These are phyloP conservation scores for Clivina fossor DNA, from an alignment of 2,888 invertebrate genomes.

Conservation along the genomic window DNA sequence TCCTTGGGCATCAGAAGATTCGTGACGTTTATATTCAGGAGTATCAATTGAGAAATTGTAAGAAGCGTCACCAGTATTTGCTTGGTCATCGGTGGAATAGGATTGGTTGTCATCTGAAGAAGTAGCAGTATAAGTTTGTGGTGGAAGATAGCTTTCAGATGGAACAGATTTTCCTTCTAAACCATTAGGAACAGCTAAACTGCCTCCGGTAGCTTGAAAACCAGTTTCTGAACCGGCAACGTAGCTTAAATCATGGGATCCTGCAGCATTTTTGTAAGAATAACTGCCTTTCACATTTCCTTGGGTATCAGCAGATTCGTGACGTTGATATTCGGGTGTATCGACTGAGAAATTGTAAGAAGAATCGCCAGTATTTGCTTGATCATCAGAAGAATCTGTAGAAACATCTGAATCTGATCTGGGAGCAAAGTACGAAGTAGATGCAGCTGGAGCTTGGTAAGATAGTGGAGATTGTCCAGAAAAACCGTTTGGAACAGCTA, in stretches of 20 bases:
- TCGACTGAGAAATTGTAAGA: slow-evolving; percentile 39
- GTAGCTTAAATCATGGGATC: slow-evolving; percentile 34
- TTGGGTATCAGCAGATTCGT: slow-evolving; percentile 34
- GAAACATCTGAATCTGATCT: slow-evolving; percentile 7
- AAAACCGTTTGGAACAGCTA: slow-evolving; percentile 43
- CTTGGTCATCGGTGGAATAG: slow-evolving; percentile 28
- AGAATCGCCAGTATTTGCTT: slow-evolving; percentile 33
- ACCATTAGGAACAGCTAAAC: slow-evolving; percentile 37
- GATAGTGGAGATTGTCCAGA: slow-evolving; percentile 23
- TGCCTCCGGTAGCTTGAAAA: slow-evolving; percentile 41
- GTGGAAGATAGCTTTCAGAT: slow-evolving; percentile 9
- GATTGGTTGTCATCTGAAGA: not conserved
- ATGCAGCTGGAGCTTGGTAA: too few relatives aligned
- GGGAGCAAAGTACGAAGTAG: slow-evolving; percentile 10
- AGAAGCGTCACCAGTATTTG: slow-evolving; percentile 43
- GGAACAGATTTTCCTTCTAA: slow-evolving; percentile 7
- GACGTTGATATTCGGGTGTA: slow-evolving; percentile 34
- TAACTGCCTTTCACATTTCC: slow-evolving; percentile 36
- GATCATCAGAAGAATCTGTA: slow-evolving; percentile 17
- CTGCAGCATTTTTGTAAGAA: slow-evolving; percentile 33
- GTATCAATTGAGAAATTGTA: slow-evolving; percentile 45
- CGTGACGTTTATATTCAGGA: slow-evolving; percentile 42
- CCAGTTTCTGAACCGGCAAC: slow-evolving; percentile 41
- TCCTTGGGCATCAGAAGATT: slow-evolving; percentile 44
- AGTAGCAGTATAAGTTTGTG: not conserved